Evolutionary conservation across 2,888 invertebrate species (phyloP).

Genomic region (Ophraella communa): DNA sequence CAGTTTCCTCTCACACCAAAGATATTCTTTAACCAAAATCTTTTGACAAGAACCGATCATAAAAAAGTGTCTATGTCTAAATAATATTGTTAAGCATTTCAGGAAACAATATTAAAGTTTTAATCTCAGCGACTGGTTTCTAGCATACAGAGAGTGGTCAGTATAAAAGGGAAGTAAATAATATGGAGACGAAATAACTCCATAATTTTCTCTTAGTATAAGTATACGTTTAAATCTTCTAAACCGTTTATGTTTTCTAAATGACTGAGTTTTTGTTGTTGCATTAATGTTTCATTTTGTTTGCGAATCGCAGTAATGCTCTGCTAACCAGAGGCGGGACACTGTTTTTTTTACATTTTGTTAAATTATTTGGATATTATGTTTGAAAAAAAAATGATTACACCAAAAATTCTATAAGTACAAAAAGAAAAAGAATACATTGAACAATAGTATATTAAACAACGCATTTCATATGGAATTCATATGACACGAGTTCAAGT

Average conservation of each 20-base stretch:
- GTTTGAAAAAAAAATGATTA: too few species aligned
- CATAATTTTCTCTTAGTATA: slow-evolving; percentile 5
- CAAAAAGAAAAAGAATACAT: too few species aligned
- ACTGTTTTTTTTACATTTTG: not conserved
- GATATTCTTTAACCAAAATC: too few species aligned
- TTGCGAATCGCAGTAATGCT: slow-evolving; percentile 4
- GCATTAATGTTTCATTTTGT: slow-evolving; percentile 11
- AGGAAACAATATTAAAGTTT: not conserved
- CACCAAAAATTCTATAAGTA: too few species aligned
- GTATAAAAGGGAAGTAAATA: not conserved
- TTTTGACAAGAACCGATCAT: too few species aligned
- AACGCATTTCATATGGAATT: too few species aligned
- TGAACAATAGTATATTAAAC: too few species aligned
- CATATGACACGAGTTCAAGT: too few species aligned
- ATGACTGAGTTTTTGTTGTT: slow-evolving; percentile 18
- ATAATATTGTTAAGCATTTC: not conserved
- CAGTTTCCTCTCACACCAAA: too few species aligned
- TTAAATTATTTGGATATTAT: too few species aligned
- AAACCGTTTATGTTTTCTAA: slow-evolving; percentile 25
- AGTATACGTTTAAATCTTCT: slow-evolving; percentile 16
- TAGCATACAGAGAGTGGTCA: slow-evolving; percentile 1
- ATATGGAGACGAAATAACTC: slow-evolving; percentile 1
- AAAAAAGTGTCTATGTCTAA: too few species aligned
- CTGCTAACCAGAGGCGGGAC: not conserved
- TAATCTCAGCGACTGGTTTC: not conserved